Evolutionary conservation across 2,113 vertebrate species (phyloP), one percentile per base, ranked within the genome.

Genomic region (Connochaetes taurinus): DNA sequence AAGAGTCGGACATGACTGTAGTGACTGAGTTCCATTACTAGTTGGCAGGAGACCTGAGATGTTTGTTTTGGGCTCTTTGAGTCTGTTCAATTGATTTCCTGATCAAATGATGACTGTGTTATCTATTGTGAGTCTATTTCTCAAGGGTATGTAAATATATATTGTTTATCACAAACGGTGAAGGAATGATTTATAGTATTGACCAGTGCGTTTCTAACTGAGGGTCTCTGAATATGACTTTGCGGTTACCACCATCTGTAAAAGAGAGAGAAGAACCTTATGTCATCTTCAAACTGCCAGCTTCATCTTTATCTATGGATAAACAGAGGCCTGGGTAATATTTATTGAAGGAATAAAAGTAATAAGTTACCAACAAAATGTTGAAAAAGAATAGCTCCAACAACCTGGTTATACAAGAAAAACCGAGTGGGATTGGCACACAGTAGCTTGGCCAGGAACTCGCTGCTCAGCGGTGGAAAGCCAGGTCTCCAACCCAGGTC

Each of bases 341-440:
- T 36, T 67, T 74, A 87, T 29, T 90, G n/a, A 40, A 90, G 12
- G 87, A 96, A 74, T 36, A 67, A 58, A 96, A 64, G 31, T n/a
- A 40, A 87, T 27, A 40, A 3, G 4, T 67, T 95, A 29, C 13
- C 7, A 86, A 76, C 21, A 80, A 86, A 78, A 78, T 71, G 13
- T 8, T 80, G 12, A 40, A 91, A 84, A 74, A 58, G 29, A 50
- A n/a, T 91, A 52, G 36, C 6, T 64, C 5, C 31, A 92, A 43
- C 9, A 91, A 88, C 2, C 0, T 91, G 3, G 36, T 47, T 36
- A 45, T 1, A 11, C 31, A 7, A 33, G 6, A 29, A 50, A 60
- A 87, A 36, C 71, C n/a, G 10, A 86, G 3, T 1, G 1, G n/a
- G 1, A 15, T 2, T 64, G 10, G 6, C 15, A 81, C 36, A 80